Evolutionary conservation across 1,140 invertebrate species (phyloP), one percentile per base, ranked within the genome.

Genomic region (Grapholita molesta): DNA sequence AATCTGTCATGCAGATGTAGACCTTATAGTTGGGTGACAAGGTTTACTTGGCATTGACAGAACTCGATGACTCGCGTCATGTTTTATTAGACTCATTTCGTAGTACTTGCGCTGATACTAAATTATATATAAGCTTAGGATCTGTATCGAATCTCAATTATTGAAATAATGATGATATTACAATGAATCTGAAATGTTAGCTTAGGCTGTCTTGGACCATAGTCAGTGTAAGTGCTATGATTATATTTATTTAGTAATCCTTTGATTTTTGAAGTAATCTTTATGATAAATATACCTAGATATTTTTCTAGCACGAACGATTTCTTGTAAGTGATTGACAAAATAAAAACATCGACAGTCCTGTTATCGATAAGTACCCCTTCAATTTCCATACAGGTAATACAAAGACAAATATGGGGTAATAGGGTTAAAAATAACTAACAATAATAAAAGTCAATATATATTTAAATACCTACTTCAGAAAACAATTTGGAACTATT

Each of bases 201-300:
- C 55, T 61, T 61, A 61, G 25, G 55, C 55, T 61, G 15, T 67
- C 38, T 67, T 73, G 38, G 68, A 66, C 72, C 66, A 68, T 53
- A 68, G 72, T 66, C 67, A 71, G 74, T 71, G 71, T 73, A 65
- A 76, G 74, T 71, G 69, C 71, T 75, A 75, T 72, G 73, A 68
- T 72, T 66, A 25, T 61, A 48, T 38, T 69, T 35, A 33, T 61
- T 66, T 52, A 64, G n/a, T 15, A 28, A n/a, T 30, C n/a, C 30
- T 28, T 48, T 48, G 18, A 5, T n/a, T 28, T 25, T 15, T 61
- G 5, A 15, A 32, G 24, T 61, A 61, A 30, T 61, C 30, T 28
- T 61, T 30, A n/a, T n/a, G n/a, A n/a, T n/a, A n/a, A n/a, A n/a
- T n/a, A n/a, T n/a, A n/a, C n/a, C n/a, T n/a, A n/a, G n/a, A n/a